These are phyloP conservation scores for Saccopteryx bilineata DNA, from an alignment of 2,113 vertebrate species.

Conservation along the genomic window DNA sequence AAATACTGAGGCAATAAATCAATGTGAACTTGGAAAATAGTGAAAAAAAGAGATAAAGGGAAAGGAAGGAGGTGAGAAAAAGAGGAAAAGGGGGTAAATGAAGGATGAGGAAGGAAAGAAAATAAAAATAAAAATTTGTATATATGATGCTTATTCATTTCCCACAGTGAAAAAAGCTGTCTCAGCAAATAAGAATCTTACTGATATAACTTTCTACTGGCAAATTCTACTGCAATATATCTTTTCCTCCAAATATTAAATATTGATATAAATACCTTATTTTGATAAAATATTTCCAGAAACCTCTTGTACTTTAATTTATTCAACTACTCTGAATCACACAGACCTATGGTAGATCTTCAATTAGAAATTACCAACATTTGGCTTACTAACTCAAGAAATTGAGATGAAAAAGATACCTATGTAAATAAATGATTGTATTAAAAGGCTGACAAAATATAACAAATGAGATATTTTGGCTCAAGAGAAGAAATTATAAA, in stretches of 20 bases:
- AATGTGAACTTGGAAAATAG: not conserved
- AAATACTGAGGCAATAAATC: not conserved
- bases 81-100: not conserved
- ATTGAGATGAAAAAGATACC: not conserved
- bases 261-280: not conserved
- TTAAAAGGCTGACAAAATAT: not conserved
- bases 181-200: not conserved
- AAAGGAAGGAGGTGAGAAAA: not conserved
- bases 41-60: not conserved
- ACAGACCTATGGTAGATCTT: not conserved
- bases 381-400: conserved; percentile 30
- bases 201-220: not conserved
- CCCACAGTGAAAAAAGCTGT: not conserved
- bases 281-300: not conserved
- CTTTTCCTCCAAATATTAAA: not conserved
- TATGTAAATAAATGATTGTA: not conserved
- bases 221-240: not conserved
- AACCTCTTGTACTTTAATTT: not conserved
- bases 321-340: not conserved
- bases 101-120: not conserved
- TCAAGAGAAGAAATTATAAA: not conserved
- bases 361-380: not conserved
- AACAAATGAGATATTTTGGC: not conserved
- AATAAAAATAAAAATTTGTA: not conserved
- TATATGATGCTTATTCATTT: not conserved